Conservation (phyloP, 2,888 invertebrate genomes). For the Rotaria sp. region DNA sequence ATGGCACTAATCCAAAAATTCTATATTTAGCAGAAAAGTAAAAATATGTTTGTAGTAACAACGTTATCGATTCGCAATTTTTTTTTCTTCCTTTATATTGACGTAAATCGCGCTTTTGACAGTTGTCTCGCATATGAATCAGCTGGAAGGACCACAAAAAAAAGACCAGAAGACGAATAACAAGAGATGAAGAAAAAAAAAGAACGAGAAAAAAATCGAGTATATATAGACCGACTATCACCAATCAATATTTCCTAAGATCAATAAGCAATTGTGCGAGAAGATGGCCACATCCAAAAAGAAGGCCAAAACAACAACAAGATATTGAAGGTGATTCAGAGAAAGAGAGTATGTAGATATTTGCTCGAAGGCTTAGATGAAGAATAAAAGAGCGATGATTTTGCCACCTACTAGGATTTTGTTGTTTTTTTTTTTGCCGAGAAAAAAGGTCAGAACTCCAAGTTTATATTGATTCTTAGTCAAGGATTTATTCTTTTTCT, state of each 20-base stretch:
- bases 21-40: neutral
- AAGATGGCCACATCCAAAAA: neutral
- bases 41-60: neutral
- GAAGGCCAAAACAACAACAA: conserved; percentile 15
- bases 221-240: neutral
- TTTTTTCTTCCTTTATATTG: neutral
- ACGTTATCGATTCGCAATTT: neutral
- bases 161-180: neutral
- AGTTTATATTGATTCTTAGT: neutral
- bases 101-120: neutral
- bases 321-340: neutral
- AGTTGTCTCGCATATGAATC: neutral
- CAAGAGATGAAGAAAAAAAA: neutral
- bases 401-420: neutral
- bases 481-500: neutral
- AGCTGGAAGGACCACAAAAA: neutral
- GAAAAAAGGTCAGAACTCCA: conserved; percentile 24
- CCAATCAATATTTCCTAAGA: neutral
- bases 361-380: conserved; percentile 9
- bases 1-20: neutral
- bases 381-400: neutral
- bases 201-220: neutral
- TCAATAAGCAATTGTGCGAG: conserved; percentile 9
- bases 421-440: conserved; percentile 15
- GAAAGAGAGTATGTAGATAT: neutral